Conservation (phyloP, 2,797 vertebrate genomes). For the Xiphophorus birchmanni region DNA sequence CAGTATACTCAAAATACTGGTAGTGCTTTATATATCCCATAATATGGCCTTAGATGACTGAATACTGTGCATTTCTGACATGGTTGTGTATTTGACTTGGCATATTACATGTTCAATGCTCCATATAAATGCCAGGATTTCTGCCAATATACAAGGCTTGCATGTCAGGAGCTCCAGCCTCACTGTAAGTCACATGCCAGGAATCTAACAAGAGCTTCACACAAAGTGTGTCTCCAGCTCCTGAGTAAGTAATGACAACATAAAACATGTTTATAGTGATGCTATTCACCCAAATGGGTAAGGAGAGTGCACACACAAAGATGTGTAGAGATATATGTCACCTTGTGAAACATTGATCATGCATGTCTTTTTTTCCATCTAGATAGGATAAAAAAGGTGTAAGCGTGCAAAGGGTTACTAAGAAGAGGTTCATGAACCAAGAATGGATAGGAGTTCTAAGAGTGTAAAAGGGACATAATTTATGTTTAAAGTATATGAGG, state of each 20-base stretch:
- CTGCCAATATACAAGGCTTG: conserved; percentile 26
- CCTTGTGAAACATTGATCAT: conserved; percentile 43
- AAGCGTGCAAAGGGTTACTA: neutral
- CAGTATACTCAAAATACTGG: conserved; percentile 51
- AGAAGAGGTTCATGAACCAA: conserved; percentile 19
- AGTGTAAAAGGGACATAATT: neutral
- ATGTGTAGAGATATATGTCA: conserved; percentile 38
- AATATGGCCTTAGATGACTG: conserved; percentile 54
- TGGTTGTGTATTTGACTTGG: neutral
- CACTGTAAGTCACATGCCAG: conserved; percentile 61
- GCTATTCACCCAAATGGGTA: conserved; percentile 56
- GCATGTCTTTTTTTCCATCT: conserved; percentile 13
- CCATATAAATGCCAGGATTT: conserved; percentile 32
- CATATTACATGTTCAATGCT: neutral
- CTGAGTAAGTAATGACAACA: conserved; percentile 81
- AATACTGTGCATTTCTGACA: conserved; percentile 23
- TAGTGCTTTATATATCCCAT: conserved; percentile 51
- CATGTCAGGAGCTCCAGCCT: conserved; percentile 42
- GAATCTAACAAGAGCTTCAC: conserved; percentile 44
- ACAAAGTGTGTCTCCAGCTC: conserved; percentile 56
- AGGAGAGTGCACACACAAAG: conserved; percentile 14
- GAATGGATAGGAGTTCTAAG: neutral
- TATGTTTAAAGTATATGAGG: conserved; percentile 28
- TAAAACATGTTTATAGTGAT: conserved; percentile 79
- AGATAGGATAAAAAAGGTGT: neutral